A percentile compares a stretch with the other conserved stretches of the same genome.
Evolutionary conservation across 2,888 invertebrate species (phyloP).

Genomic region (Odontocerum albicorne): DNA sequence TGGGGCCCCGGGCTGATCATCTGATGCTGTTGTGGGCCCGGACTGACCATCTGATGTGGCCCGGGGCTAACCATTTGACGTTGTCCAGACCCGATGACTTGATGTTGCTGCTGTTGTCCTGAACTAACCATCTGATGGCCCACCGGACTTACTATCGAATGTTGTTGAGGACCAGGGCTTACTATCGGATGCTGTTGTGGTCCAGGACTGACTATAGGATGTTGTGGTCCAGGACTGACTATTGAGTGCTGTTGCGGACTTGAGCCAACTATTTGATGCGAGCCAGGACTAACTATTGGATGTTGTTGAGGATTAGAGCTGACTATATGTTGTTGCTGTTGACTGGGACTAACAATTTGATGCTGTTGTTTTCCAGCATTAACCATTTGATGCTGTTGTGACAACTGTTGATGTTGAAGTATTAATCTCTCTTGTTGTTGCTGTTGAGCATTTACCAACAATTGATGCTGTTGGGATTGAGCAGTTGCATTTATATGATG

Average conservation of each 20-base stretch:
- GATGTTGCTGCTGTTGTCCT: constrained; percentile 18
- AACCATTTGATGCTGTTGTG: constrained; percentile 41
- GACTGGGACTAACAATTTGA: constrained; percentile 36
- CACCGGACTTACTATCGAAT: constrained; percentile 6
- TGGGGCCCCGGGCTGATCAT: constrained; percentile 41
- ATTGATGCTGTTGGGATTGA: constrained; percentile 30
- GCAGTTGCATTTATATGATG: too few relatives aligned
- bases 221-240: constrained; percentile 38
- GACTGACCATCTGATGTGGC: constrained; percentile 12
- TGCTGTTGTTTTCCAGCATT: constrained; percentile 38
- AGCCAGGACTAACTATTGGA: constrained; percentile 5
- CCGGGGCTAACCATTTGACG: constrained; percentile 14
- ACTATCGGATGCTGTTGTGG: constrained; percentile 16
- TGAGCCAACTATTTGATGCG: constrained; percentile 6
- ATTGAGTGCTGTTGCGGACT: constrained; percentile 12
- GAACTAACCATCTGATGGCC: not conserved
- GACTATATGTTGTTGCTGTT: constrained; percentile 48
- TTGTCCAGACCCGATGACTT: constrained; percentile 1
- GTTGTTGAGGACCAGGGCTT: not conserved
- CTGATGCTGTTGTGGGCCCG: constrained; percentile 39
- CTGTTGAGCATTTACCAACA: constrained; percentile 26
- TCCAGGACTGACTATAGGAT: constrained; percentile 11
- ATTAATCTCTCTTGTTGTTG: constrained; percentile 45
- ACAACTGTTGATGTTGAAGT: constrained; percentile 37
- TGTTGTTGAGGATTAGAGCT: constrained; percentile 52